Base-by-base conservation (phyloP, 2,888 invertebrate genomes). In the Drosophila vallismaia region DNA sequence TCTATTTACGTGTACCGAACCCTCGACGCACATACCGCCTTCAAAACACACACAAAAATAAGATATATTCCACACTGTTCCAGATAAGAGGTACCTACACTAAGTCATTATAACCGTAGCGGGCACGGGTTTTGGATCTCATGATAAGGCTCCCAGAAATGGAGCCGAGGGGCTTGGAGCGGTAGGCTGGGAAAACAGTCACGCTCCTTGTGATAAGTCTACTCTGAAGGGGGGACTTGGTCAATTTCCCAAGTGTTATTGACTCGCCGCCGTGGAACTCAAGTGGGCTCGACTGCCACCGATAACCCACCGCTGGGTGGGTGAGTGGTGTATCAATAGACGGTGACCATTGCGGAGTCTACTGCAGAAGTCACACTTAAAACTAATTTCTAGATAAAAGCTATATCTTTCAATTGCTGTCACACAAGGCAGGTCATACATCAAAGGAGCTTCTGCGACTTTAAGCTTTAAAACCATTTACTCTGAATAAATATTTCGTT, bases 51-150 rank as follows among this genome's bases (percentile, higher is more conserved):
- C 14, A 28, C 45, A 64, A 59, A 70, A 51, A 72, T 62, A 68
- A 75, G 64, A 46, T 29, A 46, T 33, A 36, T 33, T 19, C 19
- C 14, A 14, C 1, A 14, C 14, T 1, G 26, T 26, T 14, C 19
- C 29, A 29, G 63, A 63, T 63, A 63, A 63, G 66, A 44, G 3
- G 42, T 24, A 40, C 56, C 53, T 53, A 57, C 56, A 28, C 9
- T 40, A n/a, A 14, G 12, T 8, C 40, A 24, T 42, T 49, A 55
- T 55, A 42, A 52, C 52, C 64, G 59, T 59, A 72, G 83, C 59
- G 53, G 79, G 83, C 83, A 88, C 84, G 86, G 53, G 86, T 77
- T 75, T 74, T 62, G 79, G 76, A 85, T 86, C 85, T 86, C 59
- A 74, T 86, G 85, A 87, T 86, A 78, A 86, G 82, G 51, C 28